Base-by-base conservation (phyloP, 1,140 invertebrate genomes). In the Schmidtea mediterranea region DNA sequence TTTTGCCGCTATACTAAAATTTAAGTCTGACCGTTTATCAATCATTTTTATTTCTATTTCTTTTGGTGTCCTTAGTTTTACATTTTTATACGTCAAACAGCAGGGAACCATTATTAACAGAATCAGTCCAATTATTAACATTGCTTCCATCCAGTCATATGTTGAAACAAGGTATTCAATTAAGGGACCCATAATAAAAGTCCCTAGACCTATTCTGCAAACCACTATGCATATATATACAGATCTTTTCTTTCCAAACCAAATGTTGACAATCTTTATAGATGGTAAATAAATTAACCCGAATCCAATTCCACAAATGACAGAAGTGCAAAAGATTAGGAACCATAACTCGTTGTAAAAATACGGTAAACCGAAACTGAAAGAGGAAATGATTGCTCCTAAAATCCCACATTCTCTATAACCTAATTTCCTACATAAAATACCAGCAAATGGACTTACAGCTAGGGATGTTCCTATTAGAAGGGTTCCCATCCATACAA, bases 161-260 rank as follows among this genome's bases (percentile, higher is more conserved):
- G 59, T 52, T 0, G 71, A 58, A 13, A 82, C 69, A 1, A 87
- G 66, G 3, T 56, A 52, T 18, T 69, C 65, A 8, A 73, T 74
- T 19, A 87, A 61, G 3, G 60, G 60, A 2, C n/a, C 79, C 75
- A 51, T 79, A 0, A 80, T 58, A 59, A 86, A 82, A 3, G 78
- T 80, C 1, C 74, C 74, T 22, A 89, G 80, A 13, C 86, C 84
- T 1, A 83, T 87, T 5, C 86, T 86, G 59, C 83, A 90, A 3
- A 95, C 87, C 0, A 87, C 84, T 32, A 97, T 87, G 8, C 90
- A 89, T 0, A 87, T 95, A n/a, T 89, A 90, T 48, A 97, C 62
- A 1, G 87, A 92, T 52, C 89, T 70, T 58, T 86, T 86, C 9
- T 81, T 82, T 63, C 95, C 89, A 66, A 97, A 97, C 68, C 97